These are phyloP conservation scores for Drosophila prosaltans DNA, from an alignment of 1,140 invertebrate species.

Conservation along the genomic window DNA sequence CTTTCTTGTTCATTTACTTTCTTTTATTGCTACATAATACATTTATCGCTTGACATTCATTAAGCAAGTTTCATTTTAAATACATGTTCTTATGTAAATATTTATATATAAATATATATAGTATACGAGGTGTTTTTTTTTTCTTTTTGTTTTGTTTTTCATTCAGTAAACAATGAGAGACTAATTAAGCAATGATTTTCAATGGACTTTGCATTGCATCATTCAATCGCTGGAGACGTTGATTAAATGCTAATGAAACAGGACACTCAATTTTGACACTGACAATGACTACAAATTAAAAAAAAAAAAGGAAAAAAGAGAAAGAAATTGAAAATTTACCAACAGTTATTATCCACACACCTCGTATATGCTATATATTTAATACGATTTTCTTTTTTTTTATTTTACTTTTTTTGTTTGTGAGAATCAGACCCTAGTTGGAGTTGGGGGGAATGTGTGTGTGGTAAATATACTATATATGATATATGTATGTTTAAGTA, in stretches of 20 bases:
- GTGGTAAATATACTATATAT: conserved; percentile 11
- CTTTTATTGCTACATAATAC: conserved; percentile 76
- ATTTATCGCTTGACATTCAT: conserved; percentile 57
- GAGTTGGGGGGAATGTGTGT: conserved; percentile 1
- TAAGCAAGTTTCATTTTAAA: conserved; percentile 32
- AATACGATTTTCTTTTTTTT: not conserved
- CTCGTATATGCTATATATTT: not conserved
- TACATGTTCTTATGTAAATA: not conserved
- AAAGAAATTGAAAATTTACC: too few relatives aligned
- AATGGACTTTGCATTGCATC: too few relatives aligned
- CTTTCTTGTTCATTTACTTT: not conserved
- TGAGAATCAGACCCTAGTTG: conserved; percentile 14
- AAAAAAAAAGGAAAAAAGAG: too few relatives aligned
- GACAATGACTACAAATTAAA: too few relatives aligned
- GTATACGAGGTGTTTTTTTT: too few relatives aligned
- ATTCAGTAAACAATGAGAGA: too few relatives aligned
- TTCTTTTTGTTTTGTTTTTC: too few relatives aligned
- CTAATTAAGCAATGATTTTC: too few relatives aligned
- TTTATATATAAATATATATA: too few relatives aligned
- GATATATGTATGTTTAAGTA: not conserved
- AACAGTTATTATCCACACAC: not conserved
- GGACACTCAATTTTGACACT: too few relatives aligned
- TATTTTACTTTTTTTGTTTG: not conserved
- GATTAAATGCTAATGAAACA: too few relatives aligned
- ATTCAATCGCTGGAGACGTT: too few relatives aligned